Evolutionary conservation across 2,113 vertebrate genomes (phyloP).

Genomic region (Oenanthe melanoleuca): DNA sequence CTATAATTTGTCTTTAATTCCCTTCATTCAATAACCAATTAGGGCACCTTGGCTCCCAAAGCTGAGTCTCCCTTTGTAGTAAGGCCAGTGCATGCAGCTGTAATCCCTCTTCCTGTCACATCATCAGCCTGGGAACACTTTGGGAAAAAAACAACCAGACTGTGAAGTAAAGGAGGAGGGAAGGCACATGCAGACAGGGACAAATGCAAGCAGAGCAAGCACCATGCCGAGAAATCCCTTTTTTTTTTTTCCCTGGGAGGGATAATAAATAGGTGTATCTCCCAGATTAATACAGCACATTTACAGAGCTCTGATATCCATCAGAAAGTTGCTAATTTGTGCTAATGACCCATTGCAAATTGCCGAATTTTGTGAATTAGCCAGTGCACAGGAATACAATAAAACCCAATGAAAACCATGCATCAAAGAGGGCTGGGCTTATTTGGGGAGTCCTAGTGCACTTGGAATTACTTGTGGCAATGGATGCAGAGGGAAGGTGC

Average conservation of each 20-base stretch:
- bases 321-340: conserved; percentile 54
- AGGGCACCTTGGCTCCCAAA: conserved; percentile 41
- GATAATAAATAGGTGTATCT: conserved; percentile 50
- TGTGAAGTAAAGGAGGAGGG: neutral
- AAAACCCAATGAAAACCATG: neutral
- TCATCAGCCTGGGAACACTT: conserved; percentile 16
- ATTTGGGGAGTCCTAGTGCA: neutral
- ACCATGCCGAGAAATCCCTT: neutral
- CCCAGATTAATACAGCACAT: conserved; percentile 38
- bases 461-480: neutral
- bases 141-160: neutral
- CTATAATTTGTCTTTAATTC: conserved; percentile 51
- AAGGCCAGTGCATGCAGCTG: neutral
- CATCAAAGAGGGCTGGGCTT: neutral
- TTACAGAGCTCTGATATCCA: conserved; percentile 24
- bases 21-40: conserved; percentile 57
- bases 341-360: conserved; percentile 57
- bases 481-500: neutral
- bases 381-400: conserved; percentile 7
- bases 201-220: neutral
- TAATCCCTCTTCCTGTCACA: conserved; percentile 57
- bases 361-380: conserved; percentile 28
- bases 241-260: neutral
- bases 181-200: neutral
- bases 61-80: conserved; percentile 16